Percentiles rank a stretch among this genome's conserved stretches.
Conservation (phyloP, 2,797 vertebrate species). For the Pogoniulus pusillus region DNA sequence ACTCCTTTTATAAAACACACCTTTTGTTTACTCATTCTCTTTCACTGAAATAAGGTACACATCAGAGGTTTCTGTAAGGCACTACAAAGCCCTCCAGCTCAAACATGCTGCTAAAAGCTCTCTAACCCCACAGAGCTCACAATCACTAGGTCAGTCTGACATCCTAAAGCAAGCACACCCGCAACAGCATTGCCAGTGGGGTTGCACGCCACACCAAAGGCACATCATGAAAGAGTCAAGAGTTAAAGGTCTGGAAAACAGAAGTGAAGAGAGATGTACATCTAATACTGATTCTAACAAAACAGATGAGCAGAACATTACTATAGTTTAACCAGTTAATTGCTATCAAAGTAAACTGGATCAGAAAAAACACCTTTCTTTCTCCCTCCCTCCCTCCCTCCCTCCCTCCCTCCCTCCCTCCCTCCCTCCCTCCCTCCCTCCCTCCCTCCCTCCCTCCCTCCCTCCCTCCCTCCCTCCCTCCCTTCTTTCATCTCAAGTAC, state of each 20-base stretch:
- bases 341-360: not conserved
- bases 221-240: accelerated
- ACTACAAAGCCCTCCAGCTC: not conserved
- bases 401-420: no score
- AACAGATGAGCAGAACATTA: not conserved
- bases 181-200: not conserved
- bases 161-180: not conserved
- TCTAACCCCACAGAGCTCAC: not conserved
- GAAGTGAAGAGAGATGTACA: not conserved
- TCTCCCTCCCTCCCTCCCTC: no score
- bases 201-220: not conserved
- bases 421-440: no score
- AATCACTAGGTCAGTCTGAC: not conserved
- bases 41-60: not conserved
- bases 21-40: not conserved
- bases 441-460: no score
- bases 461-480: no score
- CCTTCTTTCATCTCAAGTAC: no score
- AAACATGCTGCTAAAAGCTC: not conserved
- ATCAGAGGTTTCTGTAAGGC: not conserved
- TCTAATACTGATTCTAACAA: not conserved
- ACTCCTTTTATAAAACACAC: not conserved
- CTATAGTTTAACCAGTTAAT: not conserved
- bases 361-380: not conserved
- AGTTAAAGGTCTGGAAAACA: not conserved